phyloP scores from a whole-genome alignment of 2,888 invertebrate species.

The Carcina quercana region DNA sequence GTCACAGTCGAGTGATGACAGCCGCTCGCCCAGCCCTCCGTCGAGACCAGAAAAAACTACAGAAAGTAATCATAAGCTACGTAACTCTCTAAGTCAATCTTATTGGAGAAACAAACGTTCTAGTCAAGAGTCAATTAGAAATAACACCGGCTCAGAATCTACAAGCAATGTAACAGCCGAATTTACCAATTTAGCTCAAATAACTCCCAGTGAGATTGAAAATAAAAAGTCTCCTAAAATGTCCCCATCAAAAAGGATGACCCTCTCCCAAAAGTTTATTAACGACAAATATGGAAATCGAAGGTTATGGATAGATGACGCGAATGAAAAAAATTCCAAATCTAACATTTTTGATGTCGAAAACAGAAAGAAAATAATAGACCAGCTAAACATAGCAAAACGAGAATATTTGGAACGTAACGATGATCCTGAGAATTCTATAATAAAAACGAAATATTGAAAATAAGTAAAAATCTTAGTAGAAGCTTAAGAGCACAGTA shows the following conservation, averaged over 20 bases:
- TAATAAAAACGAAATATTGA: conserved; percentile 36
- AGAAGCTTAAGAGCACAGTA: conserved; percentile 13
- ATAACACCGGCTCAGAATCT: conserved; percentile 33
- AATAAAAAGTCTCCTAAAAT: conserved; percentile 53
- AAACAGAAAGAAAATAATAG: conserved; percentile 53
- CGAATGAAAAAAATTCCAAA: conserved; percentile 44
- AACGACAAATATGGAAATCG: conserved; percentile 70
- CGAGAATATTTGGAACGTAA: conserved; percentile 43
- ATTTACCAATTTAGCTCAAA: conserved; percentile 65
- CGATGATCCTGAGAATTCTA: conserved; percentile 40
- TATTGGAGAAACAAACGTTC: conserved; percentile 65
- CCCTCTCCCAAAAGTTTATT: conserved; percentile 67
- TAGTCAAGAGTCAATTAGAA: conserved; percentile 57
- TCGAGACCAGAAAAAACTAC: conserved; percentile 48
- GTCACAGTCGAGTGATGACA: conserved; percentile 77
- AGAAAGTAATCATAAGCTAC: conserved; percentile 50
- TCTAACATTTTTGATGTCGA: conserved; percentile 44
- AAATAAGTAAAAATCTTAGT: conserved; percentile 9
- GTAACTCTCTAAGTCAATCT: conserved; percentile 64
- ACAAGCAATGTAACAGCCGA: conserved; percentile 61
- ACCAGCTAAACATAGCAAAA: conserved; percentile 50
- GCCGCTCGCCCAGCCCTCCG: conserved; percentile 73
- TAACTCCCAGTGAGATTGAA: conserved; percentile 48
- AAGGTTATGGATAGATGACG: conserved; percentile 62
- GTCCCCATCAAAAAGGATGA: conserved; percentile 53